Evolutionary conservation across 2,888 invertebrate species (phyloP), one percentile per base, ranked within the genome.

Genomic region (Leptura quadrifasciata): DNA sequence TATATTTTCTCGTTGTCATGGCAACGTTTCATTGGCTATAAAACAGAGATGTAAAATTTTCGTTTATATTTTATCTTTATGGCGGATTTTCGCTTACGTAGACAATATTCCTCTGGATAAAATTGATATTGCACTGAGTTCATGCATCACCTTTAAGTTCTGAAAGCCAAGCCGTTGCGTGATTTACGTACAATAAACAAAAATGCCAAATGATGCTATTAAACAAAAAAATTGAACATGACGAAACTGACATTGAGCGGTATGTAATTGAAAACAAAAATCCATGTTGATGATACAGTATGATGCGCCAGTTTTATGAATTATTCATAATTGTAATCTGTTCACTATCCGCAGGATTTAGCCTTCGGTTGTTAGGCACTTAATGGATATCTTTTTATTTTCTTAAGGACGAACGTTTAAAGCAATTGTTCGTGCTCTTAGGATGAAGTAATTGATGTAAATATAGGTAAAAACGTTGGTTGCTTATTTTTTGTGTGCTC

Each of bases 121-220:
- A n/a, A n/a, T n/a, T 27, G 8, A 39, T 39, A 9, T 39, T 1
- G 4, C 15, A 47, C 12, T 15, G 12, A 2, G 12, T 15, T 15
- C 15, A 47, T 47, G 47, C 47, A 47, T 10, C 10, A 21, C 21
- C 0, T 57, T 57, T 9, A 57, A 57, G 18, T 57, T 20, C 57
- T 18, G 1, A 10, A n/a, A 61, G 15, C 2, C 47, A 27, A n/a
- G 15, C 5, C 12, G 1, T 1, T 61, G 8, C 35, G 39, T 31
- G 60, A 17, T 35, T 63, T 63, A 20, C 63, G 39, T 63, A 39
- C 63, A 63, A 63, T 63, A 27, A 63, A 63, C 39, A 63, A 39
- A 63, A 63, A 39, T 55, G 15, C 2, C 5, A 63, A 63, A 63
- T 10, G 17, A 10, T 10, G 39, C 35, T 10, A 61, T 61, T 18